Base-by-base conservation (phyloP, 2,113 vertebrate genomes). In the Crocuta crocuta region DNA sequence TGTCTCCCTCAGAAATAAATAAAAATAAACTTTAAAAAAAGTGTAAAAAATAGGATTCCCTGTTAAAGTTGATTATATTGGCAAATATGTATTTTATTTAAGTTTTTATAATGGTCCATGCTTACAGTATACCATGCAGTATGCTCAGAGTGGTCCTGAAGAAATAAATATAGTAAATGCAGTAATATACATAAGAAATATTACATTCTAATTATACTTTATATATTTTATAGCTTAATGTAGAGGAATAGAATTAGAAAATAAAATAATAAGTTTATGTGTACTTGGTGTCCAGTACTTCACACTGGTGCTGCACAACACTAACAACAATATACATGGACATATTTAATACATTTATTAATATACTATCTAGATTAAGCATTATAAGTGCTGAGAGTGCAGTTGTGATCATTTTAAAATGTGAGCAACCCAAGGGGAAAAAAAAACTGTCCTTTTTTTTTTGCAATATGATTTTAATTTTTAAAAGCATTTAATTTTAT, bases 111-210 rank as follows among this genome's bases (percentile, higher is more conserved):
- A 61, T 78, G 81, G 39, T 5, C 17, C 66, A 1, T 65, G 4
- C 2, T 89, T 80, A 55, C 35, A 79, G 3, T 45, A 82, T 79
- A 16, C 63, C 58, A n/a, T 87, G 4, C 1, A 39, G n/a, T 45
- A 19, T 93, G 35, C 61, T 76, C 28, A 24, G 16, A 61, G 4
- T 89, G 76, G 26, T 79, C 82, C 48, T 97, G 50, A 97, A 95
- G 91, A 94, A 96, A 53, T 96, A 98, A 98, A 96, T 76, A 10
- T 43, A 98, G 94, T 88, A 98, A 98, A 98, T 98, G 80, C 55
- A 92, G 55, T 97, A 93, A 94, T 92, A 79, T 53, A 95, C 79
- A 55, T 33, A 96, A 93, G 94, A 90, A 97, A 93, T 97, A 98
- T 81, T 98, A 91, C 89, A 97, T 98, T 94, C 83, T 87, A 97